These are phyloP conservation scores for Amazona guildingii DNA, from an alignment of 2,113 vertebrate species.

Conservation along the genomic window DNA sequence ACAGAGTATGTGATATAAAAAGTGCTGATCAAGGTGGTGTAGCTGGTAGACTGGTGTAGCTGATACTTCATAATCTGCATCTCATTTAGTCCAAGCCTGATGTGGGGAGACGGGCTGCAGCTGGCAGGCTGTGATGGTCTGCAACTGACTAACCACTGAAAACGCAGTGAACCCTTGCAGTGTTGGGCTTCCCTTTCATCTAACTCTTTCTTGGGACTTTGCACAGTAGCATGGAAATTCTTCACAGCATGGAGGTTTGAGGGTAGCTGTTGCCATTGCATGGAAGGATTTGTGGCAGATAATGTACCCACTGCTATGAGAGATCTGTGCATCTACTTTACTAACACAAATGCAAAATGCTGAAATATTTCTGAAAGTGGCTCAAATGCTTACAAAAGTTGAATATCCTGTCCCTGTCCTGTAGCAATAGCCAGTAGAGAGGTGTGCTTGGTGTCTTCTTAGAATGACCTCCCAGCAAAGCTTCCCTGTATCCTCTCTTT, in stretches of 20 bases:
- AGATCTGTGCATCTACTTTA: neutral
- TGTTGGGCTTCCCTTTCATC: neutral
- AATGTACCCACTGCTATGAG: neutral
- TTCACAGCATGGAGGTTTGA: neutral
- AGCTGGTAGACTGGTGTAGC: neutral
- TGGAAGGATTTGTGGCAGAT: neutral
- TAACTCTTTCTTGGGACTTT: neutral
- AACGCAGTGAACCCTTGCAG: fast-evolving
- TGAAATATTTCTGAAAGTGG: neutral
- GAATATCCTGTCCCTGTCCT: neutral
- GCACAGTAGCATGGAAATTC: neutral
- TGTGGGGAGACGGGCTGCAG: neutral
- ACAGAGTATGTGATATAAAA: neutral
- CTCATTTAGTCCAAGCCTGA: neutral
- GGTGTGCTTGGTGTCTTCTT: neutral
- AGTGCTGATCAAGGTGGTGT: neutral
- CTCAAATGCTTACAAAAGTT: neutral
- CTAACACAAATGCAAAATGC: neutral
- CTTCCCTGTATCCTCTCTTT: neutral
- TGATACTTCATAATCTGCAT: neutral
- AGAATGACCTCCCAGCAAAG: neutral
- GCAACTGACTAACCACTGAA: neutral
- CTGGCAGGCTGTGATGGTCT: neutral
- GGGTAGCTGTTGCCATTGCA: neutral
- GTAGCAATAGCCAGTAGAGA: neutral